These are phyloP conservation scores for Hormaphis cornu DNA, from an alignment of 1,140 invertebrate species.

Conservation along the genomic window DNA sequence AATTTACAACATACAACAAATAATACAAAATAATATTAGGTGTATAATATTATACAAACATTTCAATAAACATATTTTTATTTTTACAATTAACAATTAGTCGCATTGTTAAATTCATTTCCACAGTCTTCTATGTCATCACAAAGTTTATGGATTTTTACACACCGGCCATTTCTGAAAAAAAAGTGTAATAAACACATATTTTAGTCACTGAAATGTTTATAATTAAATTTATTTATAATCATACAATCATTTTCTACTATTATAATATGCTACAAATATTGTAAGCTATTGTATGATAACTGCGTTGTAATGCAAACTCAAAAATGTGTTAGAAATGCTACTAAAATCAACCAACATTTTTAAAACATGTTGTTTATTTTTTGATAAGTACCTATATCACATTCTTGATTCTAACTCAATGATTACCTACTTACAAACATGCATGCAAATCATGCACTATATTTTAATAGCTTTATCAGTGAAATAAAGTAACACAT, in stretches of 20 bases:
- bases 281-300: no score
- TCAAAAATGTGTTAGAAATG: no score
- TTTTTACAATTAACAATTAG: constrained; percentile 1
- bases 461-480: neutral
- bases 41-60: neutral
- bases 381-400: no score
- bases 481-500: neutral
- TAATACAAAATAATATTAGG: neutral
- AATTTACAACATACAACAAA: constrained; percentile 31
- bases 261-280: no score
- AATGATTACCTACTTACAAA: neutral
- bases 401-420: neutral
- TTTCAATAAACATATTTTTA: neutral
- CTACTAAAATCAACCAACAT: no score
- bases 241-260: no score
- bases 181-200: neutral
- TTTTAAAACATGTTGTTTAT: no score
- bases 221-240: no score
- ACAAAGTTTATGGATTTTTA: constrained; percentile 10
- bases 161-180: constrained; percentile 27
- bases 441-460: neutral
- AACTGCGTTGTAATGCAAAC: no score
- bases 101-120: constrained; percentile 18
- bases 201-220: no score
- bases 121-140: constrained; percentile 29